Conservation (phyloP, 2,113 vertebrate species). For the Chaetodon trifascialis region DNA sequence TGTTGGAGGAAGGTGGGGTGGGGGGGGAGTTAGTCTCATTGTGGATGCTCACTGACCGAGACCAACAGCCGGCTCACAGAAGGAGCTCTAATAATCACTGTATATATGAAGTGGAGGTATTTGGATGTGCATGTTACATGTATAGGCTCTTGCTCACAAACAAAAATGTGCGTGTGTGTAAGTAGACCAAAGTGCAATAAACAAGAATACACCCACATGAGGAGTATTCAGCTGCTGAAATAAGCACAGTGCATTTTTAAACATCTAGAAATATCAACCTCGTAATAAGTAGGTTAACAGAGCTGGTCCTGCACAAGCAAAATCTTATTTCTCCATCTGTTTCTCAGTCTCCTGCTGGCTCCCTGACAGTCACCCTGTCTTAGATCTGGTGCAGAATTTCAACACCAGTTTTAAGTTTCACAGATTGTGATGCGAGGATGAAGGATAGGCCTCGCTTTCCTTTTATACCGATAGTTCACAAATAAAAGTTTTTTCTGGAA, state of each 20-base stretch:
- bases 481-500: not conserved
- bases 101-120: conserved; percentile 10
- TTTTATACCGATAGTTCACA: not conserved
- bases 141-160: not conserved
- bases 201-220: conserved; percentile 19
- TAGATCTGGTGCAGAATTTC: not conserved
- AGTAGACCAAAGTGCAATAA: not conserved
- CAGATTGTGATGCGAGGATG: not conserved
- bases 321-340: not conserved
- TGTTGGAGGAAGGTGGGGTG: not conserved
- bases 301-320: conserved; percentile 26
- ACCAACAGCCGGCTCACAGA: conserved; percentile 57
- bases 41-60: conserved; percentile 75
- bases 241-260: conserved; percentile 68
- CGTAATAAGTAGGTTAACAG: conserved; percentile 6
- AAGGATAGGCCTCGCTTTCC: not conserved
- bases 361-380: not conserved
- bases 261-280: conserved; percentile 60
- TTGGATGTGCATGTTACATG: conserved; percentile 13
- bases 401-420: conserved; percentile 1
- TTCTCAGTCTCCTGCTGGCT: not conserved
- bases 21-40: conserved; percentile 38
- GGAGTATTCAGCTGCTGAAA: conserved; percentile 25
- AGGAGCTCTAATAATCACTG: conserved; percentile 52
- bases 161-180: not conserved